Evolutionary conservation across 2,113 vertebrate genomes (phyloP).

Genomic region (Piaya cayana): DNA sequence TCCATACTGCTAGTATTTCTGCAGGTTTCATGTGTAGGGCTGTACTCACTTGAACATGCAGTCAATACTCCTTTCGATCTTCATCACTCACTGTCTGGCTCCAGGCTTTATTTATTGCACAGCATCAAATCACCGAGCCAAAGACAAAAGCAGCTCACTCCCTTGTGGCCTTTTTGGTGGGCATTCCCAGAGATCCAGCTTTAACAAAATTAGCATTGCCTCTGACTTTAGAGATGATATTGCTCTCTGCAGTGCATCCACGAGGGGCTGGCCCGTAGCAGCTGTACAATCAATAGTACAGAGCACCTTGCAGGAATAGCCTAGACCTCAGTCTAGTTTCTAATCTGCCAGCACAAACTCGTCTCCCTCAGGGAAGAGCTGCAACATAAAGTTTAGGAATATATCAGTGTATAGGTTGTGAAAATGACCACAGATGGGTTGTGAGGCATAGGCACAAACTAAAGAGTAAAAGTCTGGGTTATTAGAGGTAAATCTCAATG

Average conservation of each 20-base stretch:
- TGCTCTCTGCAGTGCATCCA: neutral
- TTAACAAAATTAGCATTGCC: conserved; percentile 20
- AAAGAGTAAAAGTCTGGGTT: neutral
- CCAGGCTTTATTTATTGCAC: conserved; percentile 45
- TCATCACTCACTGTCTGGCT: conserved; percentile 60
- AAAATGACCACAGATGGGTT: neutral
- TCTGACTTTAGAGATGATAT: neutral
- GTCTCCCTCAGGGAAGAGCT: neutral
- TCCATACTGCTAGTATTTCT: neutral
- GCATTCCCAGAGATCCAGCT: neutral
- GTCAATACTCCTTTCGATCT: conserved; percentile 37
- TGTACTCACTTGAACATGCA: conserved; percentile 4
- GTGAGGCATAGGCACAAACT: neutral
- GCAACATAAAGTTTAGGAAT: neutral
- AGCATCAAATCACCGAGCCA: neutral
- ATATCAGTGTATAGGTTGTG: neutral
- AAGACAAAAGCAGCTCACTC: neutral
- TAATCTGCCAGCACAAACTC: neutral
- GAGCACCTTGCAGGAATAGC: neutral
- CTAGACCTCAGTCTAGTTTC: neutral
- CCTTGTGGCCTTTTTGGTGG: neutral
- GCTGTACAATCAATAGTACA: neutral
- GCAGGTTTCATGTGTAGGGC: neutral
- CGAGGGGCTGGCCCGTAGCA: neutral
- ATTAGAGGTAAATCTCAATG: neutral